phyloP scores from a whole-genome alignment of 2,113 vertebrate species.

The Cyprinodon tularosa region DNA sequence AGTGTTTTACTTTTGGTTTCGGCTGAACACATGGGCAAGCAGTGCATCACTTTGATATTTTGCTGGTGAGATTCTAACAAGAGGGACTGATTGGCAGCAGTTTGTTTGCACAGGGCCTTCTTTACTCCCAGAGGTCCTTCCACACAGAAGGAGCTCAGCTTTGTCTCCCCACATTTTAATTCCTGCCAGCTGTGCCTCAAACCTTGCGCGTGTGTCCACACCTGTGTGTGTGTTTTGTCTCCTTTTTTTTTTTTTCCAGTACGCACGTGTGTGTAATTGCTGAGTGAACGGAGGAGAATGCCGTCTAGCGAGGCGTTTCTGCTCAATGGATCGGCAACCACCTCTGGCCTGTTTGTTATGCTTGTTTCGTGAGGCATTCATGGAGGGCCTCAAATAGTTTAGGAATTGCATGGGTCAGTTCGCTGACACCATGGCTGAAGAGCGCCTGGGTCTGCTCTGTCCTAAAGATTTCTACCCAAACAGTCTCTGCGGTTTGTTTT shows the following conservation, averaged over 20 bases:
- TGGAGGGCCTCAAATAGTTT: constrained; percentile 25
- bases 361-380: constrained; percentile 61
- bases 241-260: not conserved
- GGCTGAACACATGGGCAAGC: not conserved
- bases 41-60: not conserved
- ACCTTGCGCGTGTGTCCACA: constrained; percentile 47
- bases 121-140: constrained; percentile 39
- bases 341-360: constrained; percentile 71
- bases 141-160: constrained; percentile 61
- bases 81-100: constrained; percentile 43
- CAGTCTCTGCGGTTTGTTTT: too few species aligned
- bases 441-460: constrained; percentile 32
- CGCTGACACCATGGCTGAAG: constrained; percentile 48
- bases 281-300: constrained; percentile 24
- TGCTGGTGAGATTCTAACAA: not conserved
- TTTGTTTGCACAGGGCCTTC: constrained; percentile 49
- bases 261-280: constrained; percentile 3
- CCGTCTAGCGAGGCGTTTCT: constrained; percentile 47
- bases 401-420: constrained; percentile 42
- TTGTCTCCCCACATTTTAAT: constrained; percentile 60
- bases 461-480: constrained; percentile 19
- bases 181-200: constrained; percentile 45
- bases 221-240: constrained; percentile 25
- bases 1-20: not conserved
- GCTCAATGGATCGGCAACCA: constrained; percentile 65